Conservation (phyloP, 2,888 invertebrate species). For the Tachina lurida region DNA sequence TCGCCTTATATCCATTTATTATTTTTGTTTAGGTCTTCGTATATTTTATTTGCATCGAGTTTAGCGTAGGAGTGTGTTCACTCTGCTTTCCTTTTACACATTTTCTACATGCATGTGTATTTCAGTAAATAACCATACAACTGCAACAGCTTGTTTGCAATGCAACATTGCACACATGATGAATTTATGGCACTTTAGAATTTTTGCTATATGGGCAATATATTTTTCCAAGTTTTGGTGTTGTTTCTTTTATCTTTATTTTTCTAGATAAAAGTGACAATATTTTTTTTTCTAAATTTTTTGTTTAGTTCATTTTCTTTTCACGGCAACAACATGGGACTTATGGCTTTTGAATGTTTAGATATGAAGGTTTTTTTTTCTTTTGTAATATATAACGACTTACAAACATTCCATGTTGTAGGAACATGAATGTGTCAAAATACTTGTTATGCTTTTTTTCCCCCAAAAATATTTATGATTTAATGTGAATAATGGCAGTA, state of each 20-base stretch:
- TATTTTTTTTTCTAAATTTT: conserved; percentile 50
- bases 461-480: conserved; percentile 53
- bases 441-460: conserved; percentile 32
- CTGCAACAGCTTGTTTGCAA: conserved; percentile 71
- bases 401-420: conserved; percentile 46
- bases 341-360: conserved; percentile 60
- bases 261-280: conserved; percentile 66
- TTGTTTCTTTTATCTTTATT: conserved; percentile 9
- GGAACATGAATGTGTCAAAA: conserved; percentile 64
- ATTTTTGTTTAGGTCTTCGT: background rate
- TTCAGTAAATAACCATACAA: conserved; percentile 58
- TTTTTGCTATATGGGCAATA: conserved; percentile 73
- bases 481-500: conserved; percentile 39
- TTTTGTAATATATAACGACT: conserved; percentile 12
- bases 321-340: conserved; percentile 35
- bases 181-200: conserved; percentile 82
- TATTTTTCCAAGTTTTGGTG: conserved; percentile 59
- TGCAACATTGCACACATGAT: conserved; percentile 81
- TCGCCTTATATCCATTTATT: background rate
- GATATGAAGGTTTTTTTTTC: conserved; percentile 46
- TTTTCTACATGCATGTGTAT: background rate
- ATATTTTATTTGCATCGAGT: background rate
- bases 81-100: background rate
- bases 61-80: conserved; percentile 1
- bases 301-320: conserved; percentile 19